Evolutionary conservation across 2,888 invertebrate species (phyloP).

Genomic region (Arrhopalites spinosus): DNA sequence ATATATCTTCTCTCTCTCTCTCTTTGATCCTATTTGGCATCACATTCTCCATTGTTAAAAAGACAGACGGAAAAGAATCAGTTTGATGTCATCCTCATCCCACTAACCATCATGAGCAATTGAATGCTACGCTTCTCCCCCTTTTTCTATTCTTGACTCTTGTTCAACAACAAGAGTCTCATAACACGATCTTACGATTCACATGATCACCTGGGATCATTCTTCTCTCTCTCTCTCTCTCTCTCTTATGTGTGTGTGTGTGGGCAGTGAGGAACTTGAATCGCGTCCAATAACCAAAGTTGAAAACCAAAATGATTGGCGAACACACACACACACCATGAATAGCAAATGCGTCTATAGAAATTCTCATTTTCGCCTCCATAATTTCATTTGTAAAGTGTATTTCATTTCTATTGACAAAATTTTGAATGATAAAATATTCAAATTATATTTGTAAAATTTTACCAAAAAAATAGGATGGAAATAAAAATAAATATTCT

Average conservation of each 20-base stretch:
- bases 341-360: too few relatives aligned
- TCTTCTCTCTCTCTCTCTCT: background rate
- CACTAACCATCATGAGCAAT: too few relatives aligned
- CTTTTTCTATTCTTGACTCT: background rate
- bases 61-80: background rate
- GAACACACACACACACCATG: background rate
- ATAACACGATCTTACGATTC: background rate
- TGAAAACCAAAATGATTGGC: background rate
- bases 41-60: background rate
- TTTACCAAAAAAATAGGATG: too few relatives aligned
- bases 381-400: background rate
- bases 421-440: too few relatives aligned
- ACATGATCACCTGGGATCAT: background rate
- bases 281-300: background rate
- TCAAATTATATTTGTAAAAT: too few relatives aligned
- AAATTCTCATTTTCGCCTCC: background rate
- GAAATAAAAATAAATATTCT: too few relatives aligned
- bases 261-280: background rate
- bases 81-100: background rate
- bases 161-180: background rate
- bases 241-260: too few relatives aligned
- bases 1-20: conserved; percentile 11
- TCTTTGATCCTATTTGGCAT: background rate
- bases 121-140: background rate
- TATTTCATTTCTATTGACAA: background rate